Evolutionary conservation across 2,888 invertebrate species (phyloP), one percentile per base, ranked within the genome.

Genomic region (Nomada flava): DNA sequence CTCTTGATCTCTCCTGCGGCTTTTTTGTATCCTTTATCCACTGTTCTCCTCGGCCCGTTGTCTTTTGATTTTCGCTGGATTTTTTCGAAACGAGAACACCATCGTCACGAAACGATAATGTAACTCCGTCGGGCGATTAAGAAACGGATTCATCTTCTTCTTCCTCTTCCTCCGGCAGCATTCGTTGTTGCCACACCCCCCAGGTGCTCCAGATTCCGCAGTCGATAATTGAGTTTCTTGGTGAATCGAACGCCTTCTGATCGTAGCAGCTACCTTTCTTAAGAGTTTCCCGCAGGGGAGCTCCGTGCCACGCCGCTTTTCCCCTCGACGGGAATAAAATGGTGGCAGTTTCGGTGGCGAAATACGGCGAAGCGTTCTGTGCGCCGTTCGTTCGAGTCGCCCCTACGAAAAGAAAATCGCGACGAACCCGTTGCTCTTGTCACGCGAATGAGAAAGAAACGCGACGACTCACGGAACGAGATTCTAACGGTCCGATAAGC

Each of bases 401-500:
- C 9, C n/a, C 13, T 10, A 26, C 29, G n/a, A 5, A 13, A 26
- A 42, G 52, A 29, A 18, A 26, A 42, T 64, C 52, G 36, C 26
- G 44, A 42, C 42, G 23, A 44, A 50, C 18, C 29, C 15, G 59
- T 63, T 47, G 44, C 29, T 68, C 50, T 52, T 29, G 36, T 36
- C 62, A 29, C 59, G 23, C 42, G 75, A 67, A 69, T 55, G 78
- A 62, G 64, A 69, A 71, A 82, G 63, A 75, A 72, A 77, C 70
- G 71, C 52, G 78, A 53, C 81, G 82, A 86, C 81, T 57, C 53
- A 57, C n/a, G 52, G 67, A 77, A 82, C 73, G 84, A 84, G 74
- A 82, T 68, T 73, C 77, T 77, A 82, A 86, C 80, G 60, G 79
- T 42, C 70, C 79, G 86, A 87, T 85, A 87, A 87, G 85, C 83